These are phyloP conservation scores for Enteromius trimaculatus DNA, from an alignment of 2,797 vertebrate species.

Conservation along the genomic window DNA sequence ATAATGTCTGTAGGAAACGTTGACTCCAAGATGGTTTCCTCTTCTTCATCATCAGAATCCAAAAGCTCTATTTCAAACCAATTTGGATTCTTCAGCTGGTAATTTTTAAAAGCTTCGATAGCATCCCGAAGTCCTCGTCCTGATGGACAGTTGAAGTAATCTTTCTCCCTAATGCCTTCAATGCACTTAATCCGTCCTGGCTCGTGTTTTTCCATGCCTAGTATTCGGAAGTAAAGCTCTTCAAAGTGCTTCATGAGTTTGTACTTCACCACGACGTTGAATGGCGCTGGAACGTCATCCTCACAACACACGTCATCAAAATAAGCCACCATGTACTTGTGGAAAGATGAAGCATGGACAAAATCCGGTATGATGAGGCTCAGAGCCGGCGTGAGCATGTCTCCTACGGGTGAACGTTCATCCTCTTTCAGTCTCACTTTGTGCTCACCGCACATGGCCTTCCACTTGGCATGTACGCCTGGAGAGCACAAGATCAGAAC, in stretches of 20 bases:
- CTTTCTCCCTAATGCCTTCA: conserved; percentile 77
- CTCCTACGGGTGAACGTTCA: conserved; percentile 75
- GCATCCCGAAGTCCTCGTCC: conserved; percentile 83
- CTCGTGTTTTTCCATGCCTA: conserved; percentile 86
- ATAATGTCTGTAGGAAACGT: conserved; percentile 1
- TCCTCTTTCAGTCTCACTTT: conserved; percentile 83
- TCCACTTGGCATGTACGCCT: conserved; percentile 91
- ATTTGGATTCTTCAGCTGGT: conserved; percentile 79
- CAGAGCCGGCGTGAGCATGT: conserved; percentile 90
- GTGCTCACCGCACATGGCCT: conserved; percentile 83
- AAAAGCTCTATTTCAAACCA: conserved; percentile 88
- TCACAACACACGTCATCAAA: conserved; percentile 84
- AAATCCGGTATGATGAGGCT: conserved; percentile 88
- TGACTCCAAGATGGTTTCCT: conserved; percentile 38
- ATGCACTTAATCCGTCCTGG: conserved; percentile 83
- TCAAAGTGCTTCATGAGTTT: conserved; percentile 90
- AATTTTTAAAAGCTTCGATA: conserved; percentile 78
- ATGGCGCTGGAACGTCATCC: conserved; percentile 84
- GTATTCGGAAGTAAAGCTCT: conserved; percentile 90
- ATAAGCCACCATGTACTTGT: conserved; percentile 91
- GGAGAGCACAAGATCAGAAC: conserved; percentile 90
- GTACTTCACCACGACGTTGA: conserved; percentile 85
- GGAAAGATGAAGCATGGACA: conserved; percentile 81
- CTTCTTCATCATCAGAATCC: conserved; percentile 64
- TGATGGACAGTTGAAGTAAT: conserved; percentile 76